Conservation (phyloP, 2,113 vertebrate species). For the cat (Felis catus) region DNA sequence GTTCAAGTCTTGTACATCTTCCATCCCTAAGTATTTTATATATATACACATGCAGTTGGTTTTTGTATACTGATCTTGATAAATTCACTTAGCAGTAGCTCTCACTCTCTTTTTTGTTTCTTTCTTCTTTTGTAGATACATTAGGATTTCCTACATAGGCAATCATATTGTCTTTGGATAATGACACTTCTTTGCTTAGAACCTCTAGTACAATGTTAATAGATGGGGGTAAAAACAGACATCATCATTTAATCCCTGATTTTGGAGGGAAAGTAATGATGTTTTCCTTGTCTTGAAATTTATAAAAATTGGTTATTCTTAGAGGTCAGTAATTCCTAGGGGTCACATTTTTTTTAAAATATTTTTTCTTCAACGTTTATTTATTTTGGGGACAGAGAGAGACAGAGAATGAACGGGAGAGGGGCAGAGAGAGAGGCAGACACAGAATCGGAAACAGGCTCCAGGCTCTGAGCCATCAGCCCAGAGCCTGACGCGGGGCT, state of each 20-base stretch:
- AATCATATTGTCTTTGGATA: neutral
- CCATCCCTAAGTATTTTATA: neutral
- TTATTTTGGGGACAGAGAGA: too few relatives aligned
- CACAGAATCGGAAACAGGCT: too few relatives aligned
- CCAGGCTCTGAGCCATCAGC: too few relatives aligned
- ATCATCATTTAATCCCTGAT: neutral
- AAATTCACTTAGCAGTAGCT: neutral
- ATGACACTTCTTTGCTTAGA: neutral
- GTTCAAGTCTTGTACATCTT: neutral
- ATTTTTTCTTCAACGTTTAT: too few relatives aligned
- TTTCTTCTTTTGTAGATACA: neutral
- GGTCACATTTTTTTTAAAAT: slow-evolving; percentile 14
- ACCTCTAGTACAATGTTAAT: neutral
- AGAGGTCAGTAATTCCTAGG: neutral
- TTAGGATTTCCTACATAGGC: neutral
- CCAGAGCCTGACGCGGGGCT: too few relatives aligned
- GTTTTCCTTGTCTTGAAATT: neutral
- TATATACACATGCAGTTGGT: neutral
- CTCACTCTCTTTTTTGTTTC: too few relatives aligned
- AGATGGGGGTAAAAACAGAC: neutral
- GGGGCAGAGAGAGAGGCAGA: too few relatives aligned
- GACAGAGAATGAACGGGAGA: too few relatives aligned
- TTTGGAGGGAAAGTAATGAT: neutral
- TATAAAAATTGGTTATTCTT: neutral
- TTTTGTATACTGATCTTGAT: neutral